Evolutionary conservation across 2,888 invertebrate genomes (phyloP), one percentile per base, ranked within the genome.

Genomic region (Chymomyza procnemis): DNA sequence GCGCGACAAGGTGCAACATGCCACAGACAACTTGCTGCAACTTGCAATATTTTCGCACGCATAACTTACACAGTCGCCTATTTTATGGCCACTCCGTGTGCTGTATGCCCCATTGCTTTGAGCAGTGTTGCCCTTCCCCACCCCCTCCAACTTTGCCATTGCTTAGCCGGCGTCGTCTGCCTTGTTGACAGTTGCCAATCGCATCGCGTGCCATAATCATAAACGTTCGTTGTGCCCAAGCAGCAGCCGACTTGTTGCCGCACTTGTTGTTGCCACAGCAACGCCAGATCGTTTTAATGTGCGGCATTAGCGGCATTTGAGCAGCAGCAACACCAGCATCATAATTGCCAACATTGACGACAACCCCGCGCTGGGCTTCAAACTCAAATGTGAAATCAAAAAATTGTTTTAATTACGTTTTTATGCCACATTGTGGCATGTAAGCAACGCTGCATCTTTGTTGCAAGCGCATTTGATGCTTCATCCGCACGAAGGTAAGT

Each of bases 1-100:
- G 56, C 16, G 9, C 46, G 22, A 61, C 66, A 76, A 75, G 75
- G 69, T 75, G 75, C 75, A 57, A 57, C 59, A 55, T 68, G 62
- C 66, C 52, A 34, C 63, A 52, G 60, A 54, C 61, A n/a, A 55
- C 19, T 41, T 50, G 64, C 61, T 21, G 21, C 60, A 41, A 41
- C 59, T 46, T 81, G 85, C 87, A 79, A 79, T 87, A 87, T 73
- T 78, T 88, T 88, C 85, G 88, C 88, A 85, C 88, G 88, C 84
- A 88, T 81, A 85, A 75, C 82, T 88, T 18, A 21, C 6, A 21
- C 6, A 21, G 18, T 54, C 8, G 54, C 14, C 54, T 21, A 18
- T 47, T 21, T 48, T 48, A 14, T 18, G 21, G 61, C 14, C 12
- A 30, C 16, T 18, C 6, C 6, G 63, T 59, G 54, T 47, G 58